These are phyloP conservation scores for Periophthalmus magnuspinnatus DNA, from an alignment of 2,797 vertebrate species.

Conservation along the genomic window DNA sequence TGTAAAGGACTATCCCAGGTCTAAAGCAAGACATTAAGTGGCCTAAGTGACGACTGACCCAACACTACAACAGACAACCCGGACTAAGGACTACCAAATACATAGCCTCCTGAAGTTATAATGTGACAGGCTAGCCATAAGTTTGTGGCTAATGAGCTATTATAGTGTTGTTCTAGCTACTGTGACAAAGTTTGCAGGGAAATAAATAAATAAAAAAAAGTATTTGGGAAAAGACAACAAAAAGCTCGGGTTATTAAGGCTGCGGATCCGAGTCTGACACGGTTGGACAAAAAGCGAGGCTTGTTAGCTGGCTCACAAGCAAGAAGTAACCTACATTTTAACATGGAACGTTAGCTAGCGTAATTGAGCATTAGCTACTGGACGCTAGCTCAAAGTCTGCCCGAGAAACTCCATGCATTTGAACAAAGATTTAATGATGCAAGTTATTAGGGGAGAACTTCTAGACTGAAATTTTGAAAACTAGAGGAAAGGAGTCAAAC, in stretches of 20 bases:
- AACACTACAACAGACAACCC: not conserved
- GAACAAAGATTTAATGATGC: not conserved
- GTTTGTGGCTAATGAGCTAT: not conserved
- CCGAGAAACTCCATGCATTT: not conserved
- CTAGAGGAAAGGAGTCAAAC: not conserved
- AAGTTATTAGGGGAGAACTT: not conserved
- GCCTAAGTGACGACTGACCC: not conserved
- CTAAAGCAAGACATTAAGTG: not conserved
- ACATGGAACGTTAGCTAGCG: not conserved
- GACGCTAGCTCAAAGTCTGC: not conserved
- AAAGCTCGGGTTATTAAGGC: not conserved
- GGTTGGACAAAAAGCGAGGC: not conserved
- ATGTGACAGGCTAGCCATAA: not conserved
- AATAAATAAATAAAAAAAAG: not conserved
- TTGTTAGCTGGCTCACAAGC: not conserved
- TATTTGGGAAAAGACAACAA: constrained; percentile 1
- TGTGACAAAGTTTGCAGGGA: not conserved
- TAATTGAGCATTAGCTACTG: not conserved
- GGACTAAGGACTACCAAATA: not conserved
- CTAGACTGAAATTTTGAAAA: not conserved
- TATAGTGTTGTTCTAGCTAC: not conserved
- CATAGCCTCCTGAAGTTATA: not conserved
- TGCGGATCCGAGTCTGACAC: not conserved
- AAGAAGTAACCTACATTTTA: not conserved
- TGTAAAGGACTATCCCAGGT: too few species aligned